Evolutionary conservation across 2,888 invertebrate genomes (phyloP).

Genomic region (Torymus auratus): DNA sequence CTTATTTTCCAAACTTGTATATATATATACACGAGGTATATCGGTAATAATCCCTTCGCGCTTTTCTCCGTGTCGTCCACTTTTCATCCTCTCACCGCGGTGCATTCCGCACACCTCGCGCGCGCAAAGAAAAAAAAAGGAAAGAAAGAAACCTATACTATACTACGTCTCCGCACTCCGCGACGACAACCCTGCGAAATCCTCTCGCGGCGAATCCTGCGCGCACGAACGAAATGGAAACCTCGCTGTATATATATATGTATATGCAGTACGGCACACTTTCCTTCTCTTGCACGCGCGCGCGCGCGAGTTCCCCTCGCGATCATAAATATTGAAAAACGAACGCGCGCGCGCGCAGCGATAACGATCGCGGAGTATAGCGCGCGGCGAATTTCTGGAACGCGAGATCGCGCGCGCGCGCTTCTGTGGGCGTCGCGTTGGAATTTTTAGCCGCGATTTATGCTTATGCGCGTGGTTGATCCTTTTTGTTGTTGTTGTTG

Average conservation of each 20-base stretch:
- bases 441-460: no score
- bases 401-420: conserved; percentile 28
- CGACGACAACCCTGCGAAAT: background rate
- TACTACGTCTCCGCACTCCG: background rate
- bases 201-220: background rate
- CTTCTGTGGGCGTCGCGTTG: no score
- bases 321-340: conserved; percentile 47
- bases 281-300: conserved; percentile 13
- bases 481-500: no score
- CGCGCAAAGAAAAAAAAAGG: no score
- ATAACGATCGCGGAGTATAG: conserved; percentile 42
- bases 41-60: no score
- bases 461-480: no score
- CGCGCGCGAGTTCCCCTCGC: background rate
- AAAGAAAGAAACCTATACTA: background rate
- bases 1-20: no score
- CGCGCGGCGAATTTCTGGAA: conserved; percentile 46
- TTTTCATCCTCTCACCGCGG: no score
- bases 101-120: background rate
- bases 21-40: no score
- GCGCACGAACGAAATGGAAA: conserved; percentile 12
- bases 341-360: conserved; percentile 19
- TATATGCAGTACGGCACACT: conserved; percentile 3
- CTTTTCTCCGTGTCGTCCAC: no score
- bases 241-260: background rate